Conservation (phyloP, 2,113 vertebrate species). For the Miniopterus natalensis region DNA sequence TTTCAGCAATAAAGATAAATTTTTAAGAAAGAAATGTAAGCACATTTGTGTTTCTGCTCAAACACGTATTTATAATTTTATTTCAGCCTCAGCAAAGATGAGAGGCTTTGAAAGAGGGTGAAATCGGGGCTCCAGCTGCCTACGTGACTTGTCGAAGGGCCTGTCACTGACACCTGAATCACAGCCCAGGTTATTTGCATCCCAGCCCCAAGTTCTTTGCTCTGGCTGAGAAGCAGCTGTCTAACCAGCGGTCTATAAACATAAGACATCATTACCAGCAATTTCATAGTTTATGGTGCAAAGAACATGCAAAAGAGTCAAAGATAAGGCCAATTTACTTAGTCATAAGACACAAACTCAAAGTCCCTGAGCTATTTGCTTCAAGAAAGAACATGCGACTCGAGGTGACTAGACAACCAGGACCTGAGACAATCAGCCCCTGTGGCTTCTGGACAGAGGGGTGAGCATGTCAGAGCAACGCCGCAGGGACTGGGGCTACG, state of each 20-base stretch:
- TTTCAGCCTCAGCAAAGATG: neutral
- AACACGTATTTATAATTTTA: neutral
- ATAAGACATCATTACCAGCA: neutral
- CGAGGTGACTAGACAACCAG: neutral
- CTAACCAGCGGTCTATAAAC: neutral
- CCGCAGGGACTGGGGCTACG: neutral
- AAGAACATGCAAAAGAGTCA: constrained; percentile 17
- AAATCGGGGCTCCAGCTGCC: neutral
- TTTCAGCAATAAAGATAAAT: too few relatives aligned
- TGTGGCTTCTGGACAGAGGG: fast-evolving
- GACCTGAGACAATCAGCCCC: neutral
- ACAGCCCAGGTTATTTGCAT: neutral
- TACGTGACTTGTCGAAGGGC: neutral
- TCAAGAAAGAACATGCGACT: neutral
- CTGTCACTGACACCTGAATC: neutral
- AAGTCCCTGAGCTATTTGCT: neutral
- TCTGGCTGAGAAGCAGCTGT: neutral
- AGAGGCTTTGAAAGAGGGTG: neutral
- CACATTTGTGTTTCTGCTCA: neutral
- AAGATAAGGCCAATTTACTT: constrained; percentile 31
- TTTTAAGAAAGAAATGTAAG: neutral
- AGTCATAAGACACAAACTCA: constrained; percentile 38
- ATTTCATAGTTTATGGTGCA: neutral
- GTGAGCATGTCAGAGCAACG: fast-evolving
- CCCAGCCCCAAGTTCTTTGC: neutral